Evolutionary conservation across 92 coral and sea anemone genomes (phyloP), one percentile per base, ranked within the genome.

Genomic region (Phymanthus crucifer): DNA sequence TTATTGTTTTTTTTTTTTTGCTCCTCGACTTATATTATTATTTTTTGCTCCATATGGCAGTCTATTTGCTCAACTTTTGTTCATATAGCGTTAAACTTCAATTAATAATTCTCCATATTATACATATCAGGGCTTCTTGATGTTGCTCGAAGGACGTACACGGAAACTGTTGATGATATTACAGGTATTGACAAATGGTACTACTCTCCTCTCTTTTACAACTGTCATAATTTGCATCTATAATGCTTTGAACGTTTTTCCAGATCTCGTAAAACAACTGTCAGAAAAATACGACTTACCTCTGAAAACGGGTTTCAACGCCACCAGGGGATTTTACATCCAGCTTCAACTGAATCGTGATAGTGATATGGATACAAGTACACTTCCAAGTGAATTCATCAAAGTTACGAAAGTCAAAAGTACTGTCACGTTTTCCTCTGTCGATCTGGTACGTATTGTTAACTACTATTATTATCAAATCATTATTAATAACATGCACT

Each of bases 141-240:
- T 65, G 99, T 96, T 19, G 99, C 99, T 24, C 79, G 99, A 77
- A 82, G 99, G 71, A 96, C 97, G 21, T 96, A 96, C 83, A 93
- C 99, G 35, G 99, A 96, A 84, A 96, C 89, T 43, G 98, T 96
- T 66, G 99, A 96, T 85, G 99, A 96, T 73, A 93, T 90, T 46
- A 82, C 92, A 70, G 98, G 99, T 96, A 75, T 50, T 87, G 33
- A 0, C n/a, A 29, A 34, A 29, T 27, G 37, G 2, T 46, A 29
- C 13, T 6, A 37, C 13, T 43, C 9, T 43, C 48, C 48, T 6
- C 13, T 10, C 43, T 38, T 38, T 38, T 4, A 38, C 10, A 38
- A 38, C 43, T 6, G 5, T 47, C 21, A 75, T 75, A 10, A 4
- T 31, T 70, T 70, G 13, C 40, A 7, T 38, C 26, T 2, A 2